Percentiles rank a stretch among this genome's conserved stretches.
Evolutionary conservation across 35 echinoderm and acorn worm genomes (phyloP).

Genomic region (Strongylocentrotus purpuratus): DNA sequence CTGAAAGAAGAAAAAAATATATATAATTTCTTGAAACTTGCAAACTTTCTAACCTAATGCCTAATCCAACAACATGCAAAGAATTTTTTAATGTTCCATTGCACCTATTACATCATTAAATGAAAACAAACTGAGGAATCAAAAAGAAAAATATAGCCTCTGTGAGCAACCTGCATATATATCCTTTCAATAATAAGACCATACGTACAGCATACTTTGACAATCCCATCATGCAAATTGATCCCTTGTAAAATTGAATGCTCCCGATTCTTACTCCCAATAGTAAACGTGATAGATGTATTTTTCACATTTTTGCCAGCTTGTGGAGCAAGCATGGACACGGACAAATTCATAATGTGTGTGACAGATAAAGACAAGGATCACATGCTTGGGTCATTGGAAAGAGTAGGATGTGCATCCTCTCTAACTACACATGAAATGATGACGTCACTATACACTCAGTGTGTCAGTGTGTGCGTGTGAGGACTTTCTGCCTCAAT

Average conservation of each 20-base stretch:
- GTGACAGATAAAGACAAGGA: conserved; percentile 10
- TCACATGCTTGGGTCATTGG: not conserved
- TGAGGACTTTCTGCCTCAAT: not conserved
- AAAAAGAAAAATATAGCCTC: no score
- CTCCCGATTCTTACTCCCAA: not conserved
- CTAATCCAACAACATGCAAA: no score
- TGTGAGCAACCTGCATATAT: no score
- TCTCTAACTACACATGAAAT: conserved; percentile 4
- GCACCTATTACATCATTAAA: no score
- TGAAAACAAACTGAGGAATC: no score
- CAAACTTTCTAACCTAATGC: no score
- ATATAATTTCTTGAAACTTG: no score
- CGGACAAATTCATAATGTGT: not conserved
- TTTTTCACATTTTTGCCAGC: not conserved
- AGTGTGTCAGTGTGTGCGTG: not conserved
- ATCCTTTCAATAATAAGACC: no score
- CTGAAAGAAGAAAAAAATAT: no score
- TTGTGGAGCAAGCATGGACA: not conserved
- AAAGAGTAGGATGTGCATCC: not conserved
- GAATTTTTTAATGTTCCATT: no score
- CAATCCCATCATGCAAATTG: not conserved
- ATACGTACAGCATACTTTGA: not conserved
- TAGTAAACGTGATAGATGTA: not conserved
- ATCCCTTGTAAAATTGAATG: not conserved
- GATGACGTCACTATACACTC: not conserved